Conservation (phyloP, 2,888 invertebrate genomes). For the Mythimna pallens region DNA sequence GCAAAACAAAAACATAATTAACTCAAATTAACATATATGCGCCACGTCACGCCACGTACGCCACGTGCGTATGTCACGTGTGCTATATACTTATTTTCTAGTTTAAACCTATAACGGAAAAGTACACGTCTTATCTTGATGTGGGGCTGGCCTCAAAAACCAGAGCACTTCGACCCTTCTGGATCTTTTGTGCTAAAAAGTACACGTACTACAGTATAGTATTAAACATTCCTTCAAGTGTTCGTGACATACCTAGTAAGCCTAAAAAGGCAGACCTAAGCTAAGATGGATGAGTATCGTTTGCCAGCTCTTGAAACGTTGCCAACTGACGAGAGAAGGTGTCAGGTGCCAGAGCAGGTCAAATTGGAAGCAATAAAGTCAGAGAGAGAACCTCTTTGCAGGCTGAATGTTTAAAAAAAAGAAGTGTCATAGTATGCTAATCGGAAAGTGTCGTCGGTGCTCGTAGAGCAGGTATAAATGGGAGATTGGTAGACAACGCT, state of each 20-base stretch:
- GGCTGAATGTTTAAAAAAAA: slow-evolving; percentile 26
- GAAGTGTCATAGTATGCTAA: slow-evolving; percentile 13
- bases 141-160: no score
- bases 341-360: slow-evolving; percentile 39
- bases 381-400: slow-evolving; percentile 22
- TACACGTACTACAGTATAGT: no score
- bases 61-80: no score
- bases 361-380: slow-evolving; percentile 50
- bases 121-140: no score
- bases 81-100: neutral
- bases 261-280: slow-evolving; percentile 36
- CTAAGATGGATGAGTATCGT: slow-evolving; percentile 52
- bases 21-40: no score
- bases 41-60: no score
- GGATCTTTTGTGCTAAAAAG: no score
- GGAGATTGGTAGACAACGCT: neutral
- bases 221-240: slow-evolving; percentile 9
- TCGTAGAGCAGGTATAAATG: neutral
- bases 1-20: no score
- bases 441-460: neutral
- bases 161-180: no score
- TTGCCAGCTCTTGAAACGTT: slow-evolving; percentile 46
- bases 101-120: neutral
- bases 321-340: slow-evolving; percentile 39
- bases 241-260: slow-evolving; percentile 7